Percentiles rank a stretch among this genome's conserved stretches.
Conservation (phyloP, 2,888 invertebrate genomes). For the Amphipyra berbera region DNA sequence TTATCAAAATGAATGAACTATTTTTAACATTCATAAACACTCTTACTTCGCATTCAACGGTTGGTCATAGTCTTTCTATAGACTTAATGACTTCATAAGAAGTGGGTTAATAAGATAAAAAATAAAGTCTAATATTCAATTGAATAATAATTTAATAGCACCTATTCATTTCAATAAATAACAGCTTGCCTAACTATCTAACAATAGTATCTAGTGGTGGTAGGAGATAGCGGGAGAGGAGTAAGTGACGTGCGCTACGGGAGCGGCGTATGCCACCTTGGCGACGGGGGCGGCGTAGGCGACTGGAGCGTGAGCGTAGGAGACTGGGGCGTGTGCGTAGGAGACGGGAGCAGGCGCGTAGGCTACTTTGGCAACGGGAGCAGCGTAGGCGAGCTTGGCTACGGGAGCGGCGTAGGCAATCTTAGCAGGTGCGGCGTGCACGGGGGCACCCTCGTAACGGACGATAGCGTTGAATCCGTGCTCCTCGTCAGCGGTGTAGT, state of each 20-base stretch:
- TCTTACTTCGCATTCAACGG: too few species aligned
- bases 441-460: slow-evolving; percentile 80
- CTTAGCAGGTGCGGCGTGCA: slow-evolving; percentile 56
- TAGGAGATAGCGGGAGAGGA: slow-evolving; percentile 79
- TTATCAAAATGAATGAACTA: too few species aligned
- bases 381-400: slow-evolving; percentile 59
- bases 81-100: too few species aligned
- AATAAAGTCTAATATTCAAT: slow-evolving; percentile 3
- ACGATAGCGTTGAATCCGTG: slow-evolving; percentile 85
- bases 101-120: background rate
- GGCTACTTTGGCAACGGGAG: slow-evolving; percentile 58
- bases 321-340: slow-evolving; percentile 76
- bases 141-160: slow-evolving; percentile 43
- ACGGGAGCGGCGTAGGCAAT: slow-evolving; percentile 52
- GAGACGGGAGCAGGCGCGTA: slow-evolving; percentile 71
- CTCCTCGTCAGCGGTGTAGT: slow-evolving; percentile 81
- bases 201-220: slow-evolving; percentile 70
- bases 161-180: slow-evolving; percentile 22
- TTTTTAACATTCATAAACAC: too few species aligned
- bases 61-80: too few species aligned
- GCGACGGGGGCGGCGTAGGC: slow-evolving; percentile 59
- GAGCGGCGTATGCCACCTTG: slow-evolving; percentile 66
- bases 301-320: slow-evolving; percentile 69
- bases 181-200: slow-evolving; percentile 11
- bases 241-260: slow-evolving; percentile 73